A percentile compares a stretch with the other conserved stretches of the same genome.
Evolutionary conservation across 1,140 invertebrate species (phyloP).

Genomic region (Scaptomyza graminum): DNA sequence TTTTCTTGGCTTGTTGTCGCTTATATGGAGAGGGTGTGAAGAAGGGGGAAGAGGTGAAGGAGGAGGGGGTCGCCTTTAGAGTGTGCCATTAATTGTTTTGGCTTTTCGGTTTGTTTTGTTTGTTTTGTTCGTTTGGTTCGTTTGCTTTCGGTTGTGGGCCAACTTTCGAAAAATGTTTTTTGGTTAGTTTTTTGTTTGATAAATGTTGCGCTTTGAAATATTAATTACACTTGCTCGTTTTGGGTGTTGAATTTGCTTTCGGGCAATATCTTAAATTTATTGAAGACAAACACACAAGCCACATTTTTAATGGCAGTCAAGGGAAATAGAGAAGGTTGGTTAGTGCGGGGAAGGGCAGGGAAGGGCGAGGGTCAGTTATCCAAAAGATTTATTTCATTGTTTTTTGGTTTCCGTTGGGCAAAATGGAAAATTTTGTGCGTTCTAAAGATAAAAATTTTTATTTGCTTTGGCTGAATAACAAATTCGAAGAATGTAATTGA

Average conservation of each 20-base stretch:
- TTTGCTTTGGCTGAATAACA: constrained; percentile 17
- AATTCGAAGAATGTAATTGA: constrained; percentile 21
- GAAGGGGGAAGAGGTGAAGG: too few species aligned
- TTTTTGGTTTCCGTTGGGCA: constrained; percentile 39
- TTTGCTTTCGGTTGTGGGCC: constrained; percentile 18
- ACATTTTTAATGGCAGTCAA: constrained; percentile 32
- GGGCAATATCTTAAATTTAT: constrained; percentile 62
- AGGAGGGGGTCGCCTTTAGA: constrained; percentile 28
- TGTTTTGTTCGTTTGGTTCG: constrained; percentile 15
- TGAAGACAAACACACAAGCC: constrained; percentile 69
- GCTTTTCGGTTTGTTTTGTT: constrained; percentile 18
- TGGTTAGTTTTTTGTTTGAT: constrained; percentile 58
- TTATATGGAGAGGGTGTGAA: too few species aligned
- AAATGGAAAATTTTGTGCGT: constrained; percentile 13
- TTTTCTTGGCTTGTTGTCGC: constrained; percentile 45
- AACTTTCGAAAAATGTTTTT: constrained; percentile 67
- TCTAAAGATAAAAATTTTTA: constrained; percentile 18
- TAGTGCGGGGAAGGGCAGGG: neutral
- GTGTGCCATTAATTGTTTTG: constrained; percentile 77
- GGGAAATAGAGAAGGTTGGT: neutral
- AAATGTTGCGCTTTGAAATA: constrained; percentile 75
- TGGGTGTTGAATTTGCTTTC: constrained; percentile 66
- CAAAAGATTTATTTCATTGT: constrained; percentile 65
- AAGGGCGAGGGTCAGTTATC: neutral
- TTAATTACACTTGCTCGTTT: constrained; percentile 70